These are phyloP conservation scores for Lordiphosa mommai DNA, from an alignment of 1,140 invertebrate genomes.

Conservation along the genomic window DNA sequence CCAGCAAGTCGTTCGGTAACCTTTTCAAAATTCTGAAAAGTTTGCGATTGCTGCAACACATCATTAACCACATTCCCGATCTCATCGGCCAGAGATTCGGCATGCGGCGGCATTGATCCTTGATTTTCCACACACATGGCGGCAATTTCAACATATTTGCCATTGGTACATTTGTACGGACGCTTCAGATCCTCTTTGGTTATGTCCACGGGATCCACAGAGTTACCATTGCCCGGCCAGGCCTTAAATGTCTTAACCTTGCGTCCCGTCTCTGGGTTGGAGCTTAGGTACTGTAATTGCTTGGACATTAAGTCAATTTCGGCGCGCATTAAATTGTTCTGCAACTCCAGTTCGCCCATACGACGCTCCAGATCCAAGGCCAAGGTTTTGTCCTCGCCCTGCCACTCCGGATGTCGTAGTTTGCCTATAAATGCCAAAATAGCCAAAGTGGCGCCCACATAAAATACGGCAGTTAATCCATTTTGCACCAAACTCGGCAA, in stretches of 20 bases:
- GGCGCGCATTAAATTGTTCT: slow-evolving; percentile 71
- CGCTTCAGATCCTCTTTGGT: slow-evolving; percentile 53
- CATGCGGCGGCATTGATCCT: slow-evolving; percentile 11
- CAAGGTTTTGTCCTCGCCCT: slow-evolving; percentile 17
- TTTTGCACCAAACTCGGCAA: slow-evolving; percentile 37
- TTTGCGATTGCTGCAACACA: slow-evolving; percentile 55
- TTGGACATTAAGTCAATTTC: slow-evolving; percentile 73
- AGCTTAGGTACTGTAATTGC: slow-evolving; percentile 60
- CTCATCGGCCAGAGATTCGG: slow-evolving; percentile 51
- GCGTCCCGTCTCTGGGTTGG: background rate
- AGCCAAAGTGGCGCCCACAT: slow-evolving; percentile 50
- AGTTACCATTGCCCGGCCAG: slow-evolving; percentile 55
- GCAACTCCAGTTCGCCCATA: slow-evolving; percentile 59
- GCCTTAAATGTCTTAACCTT: slow-evolving; percentile 53
- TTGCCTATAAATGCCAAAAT: slow-evolving; percentile 60
- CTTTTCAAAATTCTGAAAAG: slow-evolving; percentile 66
- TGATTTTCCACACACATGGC: slow-evolving; percentile 57
- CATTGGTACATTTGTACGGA: slow-evolving; percentile 51
- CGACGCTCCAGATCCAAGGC: slow-evolving; percentile 47
- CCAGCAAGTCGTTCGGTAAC: slow-evolving; percentile 46
- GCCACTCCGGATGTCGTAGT: slow-evolving; percentile 57
- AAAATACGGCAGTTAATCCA: slow-evolving; percentile 58
- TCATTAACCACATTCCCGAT: slow-evolving; percentile 54
- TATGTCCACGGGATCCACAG: slow-evolving; percentile 41
- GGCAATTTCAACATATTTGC: slow-evolving; percentile 51